Evolutionary conservation across 2,797 vertebrate genomes (phyloP), one percentile per base, ranked within the genome.

Genomic region (Semaprochilodus insignis): DNA sequence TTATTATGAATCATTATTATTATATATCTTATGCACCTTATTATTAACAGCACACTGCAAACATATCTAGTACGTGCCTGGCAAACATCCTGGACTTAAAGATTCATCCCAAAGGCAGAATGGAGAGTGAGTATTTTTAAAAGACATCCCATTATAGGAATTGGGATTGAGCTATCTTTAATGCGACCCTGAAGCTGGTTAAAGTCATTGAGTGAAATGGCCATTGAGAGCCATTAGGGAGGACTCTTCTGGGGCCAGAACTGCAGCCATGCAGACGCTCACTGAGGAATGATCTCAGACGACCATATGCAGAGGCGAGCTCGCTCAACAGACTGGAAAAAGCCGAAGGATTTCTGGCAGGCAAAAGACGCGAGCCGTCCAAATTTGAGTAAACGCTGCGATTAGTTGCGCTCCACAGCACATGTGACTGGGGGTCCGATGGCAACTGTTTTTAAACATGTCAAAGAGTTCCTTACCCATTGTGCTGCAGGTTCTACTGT

Each of bases 341-440:
- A 71, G 44, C 78, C 52, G n/a, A 81, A 85, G 72, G 52, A 55
- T 78, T 84, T 84, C 82, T 86, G 84, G 81, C 70, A 81, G 65
- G 40, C 78, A 52, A 60, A 71, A 55, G 72, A 71, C 31, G 34
- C 44, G 60, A 81, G 82, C 80, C 75, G 78, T 80, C 70, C 83
- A 86, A 80, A 81, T 87, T 55, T 79, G 83, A 63, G 74, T 81
- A 85, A 88, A 87, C 40, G 73, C 74, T 82, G 84, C 74, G 75
- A 86, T 87, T 90, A 87, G 82, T 67, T 87, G 57, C 77, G 77
- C 76, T 81, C 34, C 72, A 82, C 74, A 59, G 62, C 70, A 74
- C 63, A 70, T 74, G 74, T 65, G 73, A 85, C 73, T 62, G 40
- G 57, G 54, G 74, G 72, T 70, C 82, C 76, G 62, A 73, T 71